phyloP scores from a whole-genome alignment of 53 echinoderm and acorn worm species.

The Holothuria leucospilota region DNA sequence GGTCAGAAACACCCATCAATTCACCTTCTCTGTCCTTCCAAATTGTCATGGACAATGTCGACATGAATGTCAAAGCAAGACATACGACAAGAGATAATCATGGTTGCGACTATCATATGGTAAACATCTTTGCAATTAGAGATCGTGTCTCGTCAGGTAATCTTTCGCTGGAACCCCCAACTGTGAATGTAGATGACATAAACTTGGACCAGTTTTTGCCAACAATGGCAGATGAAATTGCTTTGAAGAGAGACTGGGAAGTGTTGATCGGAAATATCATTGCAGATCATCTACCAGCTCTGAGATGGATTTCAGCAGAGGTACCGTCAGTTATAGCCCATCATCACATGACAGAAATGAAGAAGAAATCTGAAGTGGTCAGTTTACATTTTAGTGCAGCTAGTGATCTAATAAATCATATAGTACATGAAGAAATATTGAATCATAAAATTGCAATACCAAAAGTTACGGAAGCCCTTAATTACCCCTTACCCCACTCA shows the following conservation, averaged over 20 bases:
- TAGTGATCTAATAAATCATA: background rate
- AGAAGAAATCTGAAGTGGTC: conserved; percentile 63
- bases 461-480: no score
- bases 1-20: background rate
- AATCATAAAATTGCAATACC: no score
- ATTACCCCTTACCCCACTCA: no score
- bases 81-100: conserved; percentile 63
- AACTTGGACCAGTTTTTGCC: conserved; percentile 61
- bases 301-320: conserved; percentile 33
- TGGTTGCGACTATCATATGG: conserved; percentile 72
- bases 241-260: conserved; percentile 50
- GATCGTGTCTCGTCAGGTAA: conserved; percentile 51
- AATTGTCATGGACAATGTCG: conserved; percentile 72
- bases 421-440: no score
- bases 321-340: conserved; percentile 48
- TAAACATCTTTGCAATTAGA: conserved; percentile 58
- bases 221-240: conserved; percentile 37
- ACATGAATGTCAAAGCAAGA: conserved; percentile 64
- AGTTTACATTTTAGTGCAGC: background rate
- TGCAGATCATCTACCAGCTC: conserved; percentile 43
- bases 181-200: background rate
- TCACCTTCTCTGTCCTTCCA: conserved; percentile 14
- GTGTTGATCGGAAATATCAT: conserved; percentile 47
- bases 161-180: conserved; percentile 22
- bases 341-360: conserved; percentile 47